phyloP scores from a whole-genome alignment of 2,113 vertebrate genomes.

The Scortum barcoo region DNA sequence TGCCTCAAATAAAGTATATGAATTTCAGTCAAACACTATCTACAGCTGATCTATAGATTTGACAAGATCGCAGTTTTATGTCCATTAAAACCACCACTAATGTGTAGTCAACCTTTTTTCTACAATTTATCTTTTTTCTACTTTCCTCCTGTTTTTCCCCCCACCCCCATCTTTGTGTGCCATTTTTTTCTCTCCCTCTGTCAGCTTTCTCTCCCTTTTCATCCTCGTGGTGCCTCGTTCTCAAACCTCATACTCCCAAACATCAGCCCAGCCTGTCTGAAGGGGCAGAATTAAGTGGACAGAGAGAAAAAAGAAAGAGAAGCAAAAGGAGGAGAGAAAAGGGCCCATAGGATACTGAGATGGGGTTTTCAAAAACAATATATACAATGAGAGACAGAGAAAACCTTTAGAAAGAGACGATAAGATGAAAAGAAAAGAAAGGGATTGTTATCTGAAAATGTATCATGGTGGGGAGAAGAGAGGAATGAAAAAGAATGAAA shows the following conservation, averaged over 20 bases:
- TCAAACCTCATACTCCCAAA: slow-evolving; percentile 46
- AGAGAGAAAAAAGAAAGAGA: slow-evolving; percentile 3
- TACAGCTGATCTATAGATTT: no score
- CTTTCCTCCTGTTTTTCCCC: neutral
- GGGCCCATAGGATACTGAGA: slow-evolving; percentile 46
- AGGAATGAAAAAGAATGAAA: neutral
- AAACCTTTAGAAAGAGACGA: neutral
- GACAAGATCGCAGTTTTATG: neutral
- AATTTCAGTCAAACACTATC: neutral
- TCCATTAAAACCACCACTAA: no score
- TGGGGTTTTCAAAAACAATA: slow-evolving; percentile 27
- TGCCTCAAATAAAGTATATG: neutral
- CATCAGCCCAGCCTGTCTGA: slow-evolving; percentile 49
- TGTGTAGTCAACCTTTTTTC: neutral
- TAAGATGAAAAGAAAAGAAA: slow-evolving; percentile 11
- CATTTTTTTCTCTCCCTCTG: slow-evolving; percentile 37
- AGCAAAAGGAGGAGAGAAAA: slow-evolving; percentile 21
- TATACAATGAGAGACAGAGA: neutral
- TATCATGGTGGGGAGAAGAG: neutral
- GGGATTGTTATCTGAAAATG: slow-evolving; percentile 11
- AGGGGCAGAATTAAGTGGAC: slow-evolving; percentile 30
- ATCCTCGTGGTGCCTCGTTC: slow-evolving; percentile 58
- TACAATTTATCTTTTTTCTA: neutral
- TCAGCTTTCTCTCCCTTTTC: slow-evolving; percentile 29
- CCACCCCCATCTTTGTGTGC: neutral